phyloP scores from a whole-genome alignment of 2,113 vertebrate species.

The Columbina picui region DNA sequence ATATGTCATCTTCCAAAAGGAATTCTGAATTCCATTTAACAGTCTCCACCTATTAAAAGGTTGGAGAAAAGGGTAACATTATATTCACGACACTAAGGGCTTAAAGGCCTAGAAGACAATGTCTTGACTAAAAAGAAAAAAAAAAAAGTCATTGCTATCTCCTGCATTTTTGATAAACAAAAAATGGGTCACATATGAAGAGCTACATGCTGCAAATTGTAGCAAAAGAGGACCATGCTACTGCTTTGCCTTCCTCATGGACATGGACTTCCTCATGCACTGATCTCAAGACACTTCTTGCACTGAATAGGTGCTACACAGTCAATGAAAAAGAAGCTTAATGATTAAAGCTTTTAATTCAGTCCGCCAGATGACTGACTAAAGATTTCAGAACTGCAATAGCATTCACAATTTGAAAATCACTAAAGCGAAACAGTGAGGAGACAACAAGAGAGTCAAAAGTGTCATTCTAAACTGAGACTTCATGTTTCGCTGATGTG shows the following conservation, averaged over 20 bases:
- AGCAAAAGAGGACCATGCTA: background rate
- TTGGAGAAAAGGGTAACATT: background rate
- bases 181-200: constrained; percentile 4
- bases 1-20: background rate
- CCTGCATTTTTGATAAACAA: background rate
- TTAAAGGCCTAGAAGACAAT: constrained; percentile 4
- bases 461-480: background rate
- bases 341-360: background rate
- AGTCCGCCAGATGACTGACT: background rate
- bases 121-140: background rate
- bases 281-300: background rate
- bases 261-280: background rate
- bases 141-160: background rate
- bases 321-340: background rate
- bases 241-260: background rate
- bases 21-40: constrained; percentile 32
- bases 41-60: background rate
- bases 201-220: background rate
- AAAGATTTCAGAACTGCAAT: background rate
- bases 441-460: background rate
- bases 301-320: background rate
- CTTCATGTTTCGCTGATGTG: background rate
- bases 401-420: background rate
- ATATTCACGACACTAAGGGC: background rate
- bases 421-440: background rate